Percentiles rank a stretch among this genome's conserved stretches.
These are phyloP conservation scores for Labia minor DNA, from an alignment of 2,888 invertebrate species.

Conservation along the genomic window DNA sequence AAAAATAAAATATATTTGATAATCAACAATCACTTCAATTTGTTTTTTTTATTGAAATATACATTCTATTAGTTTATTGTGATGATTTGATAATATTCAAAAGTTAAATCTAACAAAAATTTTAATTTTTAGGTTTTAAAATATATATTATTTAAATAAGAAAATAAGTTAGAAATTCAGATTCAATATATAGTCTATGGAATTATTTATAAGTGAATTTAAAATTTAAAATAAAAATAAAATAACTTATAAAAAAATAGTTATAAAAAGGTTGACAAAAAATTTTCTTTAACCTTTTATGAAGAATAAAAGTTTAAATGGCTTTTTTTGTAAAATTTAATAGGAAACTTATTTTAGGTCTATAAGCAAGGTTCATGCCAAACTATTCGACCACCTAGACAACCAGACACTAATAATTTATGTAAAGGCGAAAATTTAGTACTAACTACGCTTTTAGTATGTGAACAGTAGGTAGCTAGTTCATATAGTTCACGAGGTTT, in stretches of 20 bases:
- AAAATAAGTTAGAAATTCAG: too few species aligned
- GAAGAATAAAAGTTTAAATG: background rate
- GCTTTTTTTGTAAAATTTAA: background rate
- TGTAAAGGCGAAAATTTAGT: constrained; percentile 83
- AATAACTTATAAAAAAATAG: background rate
- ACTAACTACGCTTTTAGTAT: constrained; percentile 74
- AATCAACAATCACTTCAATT: too few species aligned
- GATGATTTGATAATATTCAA: too few species aligned
- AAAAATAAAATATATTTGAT: too few species aligned
- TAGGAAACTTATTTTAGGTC: constrained; percentile 19
- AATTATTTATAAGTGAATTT: too few species aligned
- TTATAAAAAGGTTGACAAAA: background rate
- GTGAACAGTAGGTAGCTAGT: constrained; percentile 59
- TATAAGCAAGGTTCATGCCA: constrained; percentile 69
- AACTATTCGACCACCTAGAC: constrained; percentile 74
- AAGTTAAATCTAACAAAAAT: too few species aligned
- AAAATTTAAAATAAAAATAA: background rate
- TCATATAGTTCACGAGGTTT: constrained; percentile 46
- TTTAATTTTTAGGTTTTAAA: too few species aligned
- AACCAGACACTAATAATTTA: constrained; percentile 79
- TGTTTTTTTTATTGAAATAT: too few species aligned
- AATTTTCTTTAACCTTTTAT: background rate
- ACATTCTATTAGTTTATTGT: too few species aligned
- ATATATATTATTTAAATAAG: too few species aligned
- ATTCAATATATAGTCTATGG: too few species aligned